Conservation (phyloP, 2,113 vertebrate species). For the Eptesicus fuscus region DNA sequence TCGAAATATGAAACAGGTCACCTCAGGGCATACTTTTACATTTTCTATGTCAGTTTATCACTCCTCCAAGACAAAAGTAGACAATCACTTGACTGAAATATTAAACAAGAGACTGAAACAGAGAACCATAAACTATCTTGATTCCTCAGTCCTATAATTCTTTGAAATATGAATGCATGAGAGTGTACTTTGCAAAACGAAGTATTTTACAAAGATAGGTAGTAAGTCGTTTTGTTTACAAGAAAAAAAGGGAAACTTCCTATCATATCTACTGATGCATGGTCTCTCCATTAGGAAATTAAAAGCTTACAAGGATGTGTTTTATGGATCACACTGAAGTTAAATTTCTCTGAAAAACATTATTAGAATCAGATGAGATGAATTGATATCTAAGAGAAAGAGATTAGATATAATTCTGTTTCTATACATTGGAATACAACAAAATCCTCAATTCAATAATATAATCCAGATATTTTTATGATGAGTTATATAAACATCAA, state of each 20-base stretch:
- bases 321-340: neutral
- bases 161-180: slow-evolving; percentile 1
- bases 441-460: slow-evolving; percentile 37
- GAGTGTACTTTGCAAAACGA: neutral
- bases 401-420: neutral
- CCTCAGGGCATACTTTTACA: neutral
- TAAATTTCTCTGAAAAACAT: neutral
- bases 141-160: neutral
- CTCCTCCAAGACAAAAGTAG: neutral
- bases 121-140: neutral
- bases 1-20: neutral
- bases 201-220: neutral
- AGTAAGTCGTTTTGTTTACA: neutral
- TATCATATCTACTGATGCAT: neutral
- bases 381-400: neutral
- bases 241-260: neutral
- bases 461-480: neutral
- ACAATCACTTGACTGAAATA: neutral
- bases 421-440: neutral
- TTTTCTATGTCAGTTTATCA: neutral
- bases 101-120: slow-evolving; percentile 11
- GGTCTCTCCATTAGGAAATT: slow-evolving; percentile 10
- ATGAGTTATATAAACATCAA: neutral
- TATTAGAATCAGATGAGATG: neutral
- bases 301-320: neutral